Evolutionary conservation across 1,140 invertebrate genomes (phyloP).

Genomic region (Drosophila murphyi): DNA sequence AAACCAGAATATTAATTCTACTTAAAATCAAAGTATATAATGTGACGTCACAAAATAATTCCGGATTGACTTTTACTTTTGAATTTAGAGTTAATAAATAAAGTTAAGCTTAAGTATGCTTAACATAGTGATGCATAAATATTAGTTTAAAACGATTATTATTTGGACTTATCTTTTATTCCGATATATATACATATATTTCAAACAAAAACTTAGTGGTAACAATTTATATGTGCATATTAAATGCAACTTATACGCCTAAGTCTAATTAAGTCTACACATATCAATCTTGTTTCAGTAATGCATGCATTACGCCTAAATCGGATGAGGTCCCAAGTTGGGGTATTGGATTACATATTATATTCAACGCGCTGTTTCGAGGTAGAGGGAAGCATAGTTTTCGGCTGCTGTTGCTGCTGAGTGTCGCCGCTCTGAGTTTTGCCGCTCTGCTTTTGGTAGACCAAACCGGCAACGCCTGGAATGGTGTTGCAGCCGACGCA

Average conservation of each 20-base stretch:
- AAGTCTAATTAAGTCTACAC: conserved; percentile 16
- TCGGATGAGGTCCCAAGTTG: neutral
- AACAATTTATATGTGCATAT: conserved; percentile 9
- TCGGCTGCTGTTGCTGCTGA: conserved; percentile 13
- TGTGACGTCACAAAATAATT: too few relatives aligned
- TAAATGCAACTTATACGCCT: conserved; percentile 9
- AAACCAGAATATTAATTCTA: neutral
- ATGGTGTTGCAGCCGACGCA: conserved; percentile 95
- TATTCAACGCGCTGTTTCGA: conserved; percentile 59
- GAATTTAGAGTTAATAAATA: too few relatives aligned
- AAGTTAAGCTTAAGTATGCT: too few relatives aligned
- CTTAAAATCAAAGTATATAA: too few relatives aligned
- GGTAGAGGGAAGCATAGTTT: conserved; percentile 21
- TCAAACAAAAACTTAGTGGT: conserved; percentile 5
- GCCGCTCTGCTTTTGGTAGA: conserved; percentile 61
- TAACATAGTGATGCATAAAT: too few relatives aligned
- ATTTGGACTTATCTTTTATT: neutral
- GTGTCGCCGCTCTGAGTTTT: conserved; percentile 28
- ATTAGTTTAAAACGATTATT: too few relatives aligned
- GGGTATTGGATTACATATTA: conserved; percentile 30
- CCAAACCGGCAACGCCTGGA: conserved; percentile 65
- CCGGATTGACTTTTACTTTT: too few relatives aligned
- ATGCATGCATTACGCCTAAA: too few relatives aligned
- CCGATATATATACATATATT: neutral
- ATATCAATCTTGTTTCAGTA: neutral